Evolutionary conservation across 2,113 vertebrate genomes (phyloP).

Genomic region (Cryptomyrus ogoouensis): DNA sequence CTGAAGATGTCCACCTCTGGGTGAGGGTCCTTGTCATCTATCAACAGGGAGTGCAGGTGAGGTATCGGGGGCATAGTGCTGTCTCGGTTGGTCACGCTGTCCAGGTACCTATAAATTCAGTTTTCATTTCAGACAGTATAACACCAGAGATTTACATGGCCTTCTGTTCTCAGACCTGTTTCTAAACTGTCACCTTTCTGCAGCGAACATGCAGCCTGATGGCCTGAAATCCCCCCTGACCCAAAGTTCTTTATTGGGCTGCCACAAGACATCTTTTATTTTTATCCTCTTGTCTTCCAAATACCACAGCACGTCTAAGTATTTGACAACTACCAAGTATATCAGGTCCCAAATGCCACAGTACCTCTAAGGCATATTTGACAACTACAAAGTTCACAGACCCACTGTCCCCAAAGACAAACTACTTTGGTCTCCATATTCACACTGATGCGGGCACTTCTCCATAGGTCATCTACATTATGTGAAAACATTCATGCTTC

Average conservation of each 20-base stretch:
- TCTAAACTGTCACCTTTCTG: background rate
- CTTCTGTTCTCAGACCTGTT: background rate
- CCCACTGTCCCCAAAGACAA: background rate
- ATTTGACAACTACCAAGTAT: background rate
- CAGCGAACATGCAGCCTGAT: background rate
- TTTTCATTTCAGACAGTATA: background rate
- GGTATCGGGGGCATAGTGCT: conserved; percentile 93
- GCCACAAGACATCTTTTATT: background rate
- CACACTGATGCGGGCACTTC: background rate
- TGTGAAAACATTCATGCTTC: background rate
- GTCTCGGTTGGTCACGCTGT: conserved; percentile 94
- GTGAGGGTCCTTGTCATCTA: conserved; percentile 83
- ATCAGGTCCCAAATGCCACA: background rate
- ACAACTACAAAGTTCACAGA: background rate
- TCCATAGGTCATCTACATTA: background rate
- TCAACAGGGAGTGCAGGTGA: conserved; percentile 91
- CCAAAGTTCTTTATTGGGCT: background rate
- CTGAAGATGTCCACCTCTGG: conserved; percentile 96
- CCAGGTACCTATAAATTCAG: conserved; percentile 72
- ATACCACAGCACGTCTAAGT: background rate
- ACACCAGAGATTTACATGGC: background rate
- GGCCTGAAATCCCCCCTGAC: background rate
- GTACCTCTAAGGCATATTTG: background rate
- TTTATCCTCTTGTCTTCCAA: background rate
- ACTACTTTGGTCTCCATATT: background rate